Percentiles rank a stretch among this genome's conserved stretches.
Conservation (phyloP, 2,888 invertebrate genomes). For the Geotrupes spiniger region DNA sequence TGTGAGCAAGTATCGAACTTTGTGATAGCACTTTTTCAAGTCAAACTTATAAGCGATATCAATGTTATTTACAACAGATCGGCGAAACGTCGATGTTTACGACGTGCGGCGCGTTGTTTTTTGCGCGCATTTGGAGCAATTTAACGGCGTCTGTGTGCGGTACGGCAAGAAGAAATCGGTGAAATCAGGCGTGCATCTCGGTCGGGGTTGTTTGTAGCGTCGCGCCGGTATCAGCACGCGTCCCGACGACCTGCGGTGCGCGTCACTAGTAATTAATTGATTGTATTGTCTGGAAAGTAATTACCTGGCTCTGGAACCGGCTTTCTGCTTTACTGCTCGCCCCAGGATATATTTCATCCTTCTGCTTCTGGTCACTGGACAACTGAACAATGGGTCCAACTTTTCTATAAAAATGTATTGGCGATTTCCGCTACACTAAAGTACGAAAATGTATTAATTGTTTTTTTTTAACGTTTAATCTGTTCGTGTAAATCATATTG, state of each 20-base stretch:
- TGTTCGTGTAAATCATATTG: too few species aligned
- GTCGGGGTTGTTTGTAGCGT: constrained; percentile 30
- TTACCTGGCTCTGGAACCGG: constrained; percentile 48
- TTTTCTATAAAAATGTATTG: constrained; percentile 38
- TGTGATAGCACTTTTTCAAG: too few species aligned
- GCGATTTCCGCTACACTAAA: constrained; percentile 25
- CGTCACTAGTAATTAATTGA: constrained; percentile 53
- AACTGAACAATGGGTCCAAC: constrained; percentile 42
- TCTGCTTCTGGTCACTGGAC: constrained; percentile 47
- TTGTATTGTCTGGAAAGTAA: constrained; percentile 53
- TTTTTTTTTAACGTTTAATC: too few species aligned
- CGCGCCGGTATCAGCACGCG: constrained; percentile 39
- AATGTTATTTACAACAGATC: too few species aligned
- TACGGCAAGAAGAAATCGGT: constrained; percentile 12
- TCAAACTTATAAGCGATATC: too few species aligned
- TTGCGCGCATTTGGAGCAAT: constrained; percentile 5
- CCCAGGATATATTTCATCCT: constrained; percentile 48
- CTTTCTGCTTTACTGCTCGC: constrained; percentile 44
- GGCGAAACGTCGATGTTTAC: too few species aligned
- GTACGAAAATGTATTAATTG: constrained; percentile 1
- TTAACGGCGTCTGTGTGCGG: constrained; percentile 9
- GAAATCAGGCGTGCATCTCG: constrained; percentile 21
- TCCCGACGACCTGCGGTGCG: constrained; percentile 46
- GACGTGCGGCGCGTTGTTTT: too few species aligned
- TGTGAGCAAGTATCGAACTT: too few species aligned